Conservation (phyloP, 2,113 vertebrate species). For the Pholis gunnellus region DNA sequence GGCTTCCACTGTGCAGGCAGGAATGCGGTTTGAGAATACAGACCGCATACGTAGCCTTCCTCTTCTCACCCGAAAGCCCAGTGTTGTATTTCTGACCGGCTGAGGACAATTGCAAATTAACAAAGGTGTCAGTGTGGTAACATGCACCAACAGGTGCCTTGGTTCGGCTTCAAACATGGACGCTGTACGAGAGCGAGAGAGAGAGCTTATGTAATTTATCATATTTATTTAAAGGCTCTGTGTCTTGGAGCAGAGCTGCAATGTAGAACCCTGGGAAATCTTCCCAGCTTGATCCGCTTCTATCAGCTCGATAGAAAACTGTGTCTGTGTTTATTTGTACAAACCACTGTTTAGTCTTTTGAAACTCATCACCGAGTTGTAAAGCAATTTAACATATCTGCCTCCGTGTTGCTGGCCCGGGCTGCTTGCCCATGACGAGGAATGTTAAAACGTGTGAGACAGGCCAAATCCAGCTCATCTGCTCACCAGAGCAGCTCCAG, state of each 20-base stretch:
- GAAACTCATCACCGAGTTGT: slow-evolving; percentile 6
- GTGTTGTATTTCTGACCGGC: slow-evolving; percentile 72
- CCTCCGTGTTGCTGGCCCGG: slow-evolving; percentile 17
- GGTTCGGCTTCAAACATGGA: slow-evolving; percentile 48
- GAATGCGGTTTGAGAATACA: slow-evolving; percentile 73
- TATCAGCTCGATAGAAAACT: not conserved
- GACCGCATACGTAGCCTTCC: slow-evolving; percentile 52
- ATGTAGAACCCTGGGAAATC: slow-evolving; percentile 38
- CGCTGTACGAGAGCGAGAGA: slow-evolving; percentile 31
- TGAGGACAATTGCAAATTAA: slow-evolving; percentile 80
- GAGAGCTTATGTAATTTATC: slow-evolving; percentile 65
- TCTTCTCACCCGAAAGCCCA: slow-evolving; percentile 49
- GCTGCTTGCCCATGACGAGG: slow-evolving; percentile 80
- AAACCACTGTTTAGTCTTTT: not conserved
- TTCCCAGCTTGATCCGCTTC: slow-evolving; percentile 5
- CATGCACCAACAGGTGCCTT: slow-evolving; percentile 74
- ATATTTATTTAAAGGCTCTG: slow-evolving; percentile 68
- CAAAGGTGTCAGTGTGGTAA: slow-evolving; percentile 79
- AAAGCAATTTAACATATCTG: slow-evolving; percentile 20
- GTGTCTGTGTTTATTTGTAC: slow-evolving; percentile 11
- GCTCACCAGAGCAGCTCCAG: slow-evolving; percentile 65
- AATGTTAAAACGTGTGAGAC: slow-evolving; percentile 83
- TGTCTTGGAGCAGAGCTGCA: slow-evolving; percentile 35
- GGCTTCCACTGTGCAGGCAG: slow-evolving; percentile 52
- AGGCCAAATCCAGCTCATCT: slow-evolving; percentile 82